Percentiles rank a stretch among this genome's conserved stretches.
phyloP scores from a whole-genome alignment of 2,888 invertebrate genomes.

The Tiliacea citrago region DNA sequence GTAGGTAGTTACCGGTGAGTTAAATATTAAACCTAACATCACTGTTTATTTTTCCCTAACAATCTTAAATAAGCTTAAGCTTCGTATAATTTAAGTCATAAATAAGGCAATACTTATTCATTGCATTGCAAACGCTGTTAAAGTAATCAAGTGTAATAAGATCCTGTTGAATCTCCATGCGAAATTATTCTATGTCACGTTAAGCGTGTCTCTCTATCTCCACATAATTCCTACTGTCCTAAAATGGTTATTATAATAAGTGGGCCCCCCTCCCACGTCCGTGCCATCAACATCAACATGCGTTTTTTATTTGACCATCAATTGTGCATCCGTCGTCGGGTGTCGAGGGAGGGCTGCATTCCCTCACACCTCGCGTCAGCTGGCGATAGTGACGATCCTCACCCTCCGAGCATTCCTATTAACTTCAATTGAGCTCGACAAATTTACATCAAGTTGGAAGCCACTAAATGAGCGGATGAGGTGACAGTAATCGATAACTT shows the following conservation, averaged over 20 bases:
- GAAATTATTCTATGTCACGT: slow-evolving; percentile 8
- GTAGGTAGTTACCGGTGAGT: no score
- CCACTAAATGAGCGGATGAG: slow-evolving; percentile 69
- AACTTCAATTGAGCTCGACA: slow-evolving; percentile 91
- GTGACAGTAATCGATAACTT: slow-evolving; percentile 2
- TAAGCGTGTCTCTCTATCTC: slow-evolving; percentile 7
- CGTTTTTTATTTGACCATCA: slow-evolving; percentile 84
- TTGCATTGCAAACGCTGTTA: background rate
- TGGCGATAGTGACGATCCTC: slow-evolving; percentile 79
- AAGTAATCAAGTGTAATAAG: background rate
- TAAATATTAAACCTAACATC: background rate
- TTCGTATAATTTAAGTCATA: background rate
- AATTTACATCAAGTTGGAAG: slow-evolving; percentile 87
- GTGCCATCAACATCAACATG: slow-evolving; percentile 68
- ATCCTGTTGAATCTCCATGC: background rate
- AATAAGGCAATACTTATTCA: background rate
- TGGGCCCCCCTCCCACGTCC: slow-evolving; percentile 70
- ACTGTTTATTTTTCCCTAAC: background rate
- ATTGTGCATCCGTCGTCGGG: slow-evolving; percentile 82
- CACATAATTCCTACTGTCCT: slow-evolving; percentile 62
- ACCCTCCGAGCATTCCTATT: slow-evolving; percentile 88
- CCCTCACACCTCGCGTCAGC: slow-evolving; percentile 90
- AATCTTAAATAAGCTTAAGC: background rate
- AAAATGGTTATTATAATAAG: slow-evolving; percentile 64
- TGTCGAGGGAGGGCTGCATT: slow-evolving; percentile 85